A percentile compares a stretch with the other conserved stretches of the same genome.
Evolutionary conservation across 1,140 invertebrate genomes (phyloP).

Genomic region (Phortica variegata): DNA sequence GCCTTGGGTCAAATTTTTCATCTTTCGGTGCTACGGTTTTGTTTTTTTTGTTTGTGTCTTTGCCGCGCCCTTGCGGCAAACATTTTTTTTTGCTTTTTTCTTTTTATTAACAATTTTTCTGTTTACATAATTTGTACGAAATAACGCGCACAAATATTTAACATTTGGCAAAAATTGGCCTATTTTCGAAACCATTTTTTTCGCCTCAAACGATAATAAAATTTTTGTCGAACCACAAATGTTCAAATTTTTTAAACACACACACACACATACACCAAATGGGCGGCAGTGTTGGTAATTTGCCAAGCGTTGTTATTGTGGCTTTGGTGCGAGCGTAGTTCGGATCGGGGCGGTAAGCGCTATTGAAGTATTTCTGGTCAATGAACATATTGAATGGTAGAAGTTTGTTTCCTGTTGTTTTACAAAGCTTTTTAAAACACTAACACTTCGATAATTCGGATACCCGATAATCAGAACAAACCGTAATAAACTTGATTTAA

Average conservation of each 20-base stretch:
- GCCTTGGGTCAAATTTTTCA: slow-evolving; percentile 51
- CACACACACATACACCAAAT: too few species aligned
- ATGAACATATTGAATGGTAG: too few species aligned
- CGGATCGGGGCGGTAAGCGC: background rate
- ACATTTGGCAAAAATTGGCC: slow-evolving; percentile 32
- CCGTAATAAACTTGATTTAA: too few species aligned
- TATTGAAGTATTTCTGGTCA: too few species aligned
- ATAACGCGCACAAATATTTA: slow-evolving; percentile 42
- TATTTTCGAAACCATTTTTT: slow-evolving; percentile 39
- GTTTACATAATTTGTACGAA: slow-evolving; percentile 54
- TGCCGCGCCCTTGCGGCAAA: background rate
- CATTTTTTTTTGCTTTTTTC: slow-evolving; percentile 20
- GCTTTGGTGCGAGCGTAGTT: slow-evolving; percentile 1
- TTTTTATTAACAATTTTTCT: too few species aligned
- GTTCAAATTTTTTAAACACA: slow-evolving; percentile 4
- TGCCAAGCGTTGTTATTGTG: slow-evolving; percentile 36
- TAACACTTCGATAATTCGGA: too few species aligned
- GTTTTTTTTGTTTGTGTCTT: background rate
- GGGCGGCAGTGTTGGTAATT: too few species aligned
- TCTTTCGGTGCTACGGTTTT: slow-evolving; percentile 13
- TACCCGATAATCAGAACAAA: too few species aligned
- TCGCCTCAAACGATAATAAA: too few species aligned
- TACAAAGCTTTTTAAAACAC: too few species aligned
- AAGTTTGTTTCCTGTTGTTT: too few species aligned
- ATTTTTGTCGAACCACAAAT: slow-evolving; percentile 36